Conservation (phyloP, 2,888 invertebrate species). For the Temnothorax ravouxi region DNA sequence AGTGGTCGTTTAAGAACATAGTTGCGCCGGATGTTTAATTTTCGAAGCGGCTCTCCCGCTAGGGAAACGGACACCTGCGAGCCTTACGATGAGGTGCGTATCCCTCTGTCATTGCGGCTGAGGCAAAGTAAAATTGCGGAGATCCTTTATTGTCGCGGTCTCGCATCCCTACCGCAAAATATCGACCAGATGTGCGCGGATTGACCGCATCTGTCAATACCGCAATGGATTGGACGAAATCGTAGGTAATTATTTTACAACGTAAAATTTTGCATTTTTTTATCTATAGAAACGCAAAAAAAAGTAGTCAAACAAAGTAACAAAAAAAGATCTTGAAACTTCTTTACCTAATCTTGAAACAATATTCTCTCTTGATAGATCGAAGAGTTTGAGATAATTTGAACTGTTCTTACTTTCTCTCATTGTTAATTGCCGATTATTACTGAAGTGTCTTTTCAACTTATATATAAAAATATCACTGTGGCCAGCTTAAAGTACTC, state of each 20-base stretch:
- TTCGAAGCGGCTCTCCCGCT: slow-evolving; percentile 30
- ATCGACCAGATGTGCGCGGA: slow-evolving; percentile 63
- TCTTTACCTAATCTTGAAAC: neutral
- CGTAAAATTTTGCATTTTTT: neutral
- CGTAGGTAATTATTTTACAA: slow-evolving; percentile 8
- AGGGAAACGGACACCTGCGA: slow-evolving; percentile 47
- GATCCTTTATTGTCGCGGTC: slow-evolving; percentile 18
- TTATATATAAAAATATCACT: neutral
- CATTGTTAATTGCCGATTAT: neutral
- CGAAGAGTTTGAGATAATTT: neutral
- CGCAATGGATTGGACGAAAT: slow-evolving; percentile 17
- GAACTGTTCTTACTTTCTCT: neutral
- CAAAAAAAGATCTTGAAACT: neutral
- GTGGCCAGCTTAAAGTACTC: too few relatives aligned
- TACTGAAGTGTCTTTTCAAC: neutral
- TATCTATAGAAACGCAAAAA: neutral
- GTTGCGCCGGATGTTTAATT: slow-evolving; percentile 55
- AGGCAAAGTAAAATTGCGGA: slow-evolving; percentile 33
- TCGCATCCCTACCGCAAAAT: slow-evolving; percentile 28
- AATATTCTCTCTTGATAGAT: neutral
- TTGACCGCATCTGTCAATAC: slow-evolving; percentile 60
- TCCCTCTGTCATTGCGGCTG: slow-evolving; percentile 11
- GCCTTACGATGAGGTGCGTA: neutral
- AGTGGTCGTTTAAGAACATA: slow-evolving; percentile 37
- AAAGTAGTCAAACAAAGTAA: neutral